Evolutionary conservation across 2,888 invertebrate species (phyloP), one percentile per base, ranked within the genome.

Genomic region (Protodeltote pygarga): DNA sequence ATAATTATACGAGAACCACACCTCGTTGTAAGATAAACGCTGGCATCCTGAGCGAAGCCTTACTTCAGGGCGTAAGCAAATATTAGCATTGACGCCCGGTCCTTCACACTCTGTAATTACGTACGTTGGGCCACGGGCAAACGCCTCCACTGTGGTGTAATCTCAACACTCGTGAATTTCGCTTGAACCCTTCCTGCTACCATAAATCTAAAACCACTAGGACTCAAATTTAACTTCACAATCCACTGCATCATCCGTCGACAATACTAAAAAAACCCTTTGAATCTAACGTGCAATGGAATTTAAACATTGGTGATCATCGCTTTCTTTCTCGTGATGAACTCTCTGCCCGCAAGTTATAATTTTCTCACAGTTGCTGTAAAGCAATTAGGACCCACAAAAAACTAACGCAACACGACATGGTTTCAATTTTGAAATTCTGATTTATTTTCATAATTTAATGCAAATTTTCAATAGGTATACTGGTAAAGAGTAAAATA

Each of bases 21-120:
- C 80, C 81, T 84, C 76, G 83, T 83, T 85, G 81, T 72, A 64
- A 67, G 77, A 79, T 80, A 82, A 82, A 81, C 73, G 78, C 63
- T 77, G 55, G 60, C 73, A 66, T 72, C 67, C 70, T 59, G 62
- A 65, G 63, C 71, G 77, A 77, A 75, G 75, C 73, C 68, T 61
- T 72, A 77, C 79, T 83, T 65, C 73, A 72, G 79, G 81, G 84
- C 83, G 83, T 85, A 88, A 89, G 87, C 88, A 89, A 89, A 89
- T 87, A 89, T 89, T 88, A 82, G 87, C 80, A 85, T 84, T 85
- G 81, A 77, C 75, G 80, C 64, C 75, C 73, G 80, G 76, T 70
- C 75, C 73, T 71, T 74, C 79, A 67, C 79, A 71, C 79, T 66
- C 74, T 64, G 69, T 74, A 79, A 83, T 83, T 81, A 82, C 48